These are phyloP conservation scores for Brachionus asplanchnoidis DNA, from an alignment of 1,140 invertebrate species.

Conservation along the genomic window DNA sequence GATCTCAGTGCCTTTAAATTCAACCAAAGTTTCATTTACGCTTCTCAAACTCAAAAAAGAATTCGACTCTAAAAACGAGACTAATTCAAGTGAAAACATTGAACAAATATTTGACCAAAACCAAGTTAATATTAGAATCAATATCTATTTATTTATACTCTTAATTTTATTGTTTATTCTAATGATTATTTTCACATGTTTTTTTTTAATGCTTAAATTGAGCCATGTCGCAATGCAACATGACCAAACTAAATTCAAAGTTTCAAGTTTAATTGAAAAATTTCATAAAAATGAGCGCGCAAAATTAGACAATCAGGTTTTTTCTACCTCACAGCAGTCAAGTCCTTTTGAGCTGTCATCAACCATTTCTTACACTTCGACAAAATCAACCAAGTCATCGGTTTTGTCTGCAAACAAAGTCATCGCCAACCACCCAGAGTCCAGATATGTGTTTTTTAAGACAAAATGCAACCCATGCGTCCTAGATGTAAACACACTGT, in stretches of 20 bases:
- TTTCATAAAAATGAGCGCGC: background rate
- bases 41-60: background rate
- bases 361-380: slow-evolving; percentile 13
- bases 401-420: background rate
- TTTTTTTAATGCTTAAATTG: background rate
- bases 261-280: background rate
- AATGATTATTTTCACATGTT: background rate
- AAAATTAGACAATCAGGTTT: background rate
- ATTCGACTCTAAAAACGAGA: background rate
- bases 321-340: background rate
- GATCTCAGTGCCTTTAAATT: background rate
- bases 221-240: background rate
- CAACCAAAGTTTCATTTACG: background rate
- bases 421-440: background rate
- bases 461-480: background rate
- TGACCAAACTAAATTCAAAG: background rate
- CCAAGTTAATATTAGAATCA: slow-evolving; percentile 2
- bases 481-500: background rate
- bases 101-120: background rate
- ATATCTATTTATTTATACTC: slow-evolving; percentile 14
- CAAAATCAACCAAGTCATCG: slow-evolving; percentile 24
- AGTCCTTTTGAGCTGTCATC: slow-evolving; percentile 23
- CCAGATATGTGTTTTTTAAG: slow-evolving; percentile 7
- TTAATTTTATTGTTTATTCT: background rate
- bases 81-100: background rate